Percentiles rank a stretch among this genome's conserved stretches.
These are phyloP conservation scores for Cyphomyrmex costatus DNA, from an alignment of 1,140 invertebrate species.

Conservation along the genomic window DNA sequence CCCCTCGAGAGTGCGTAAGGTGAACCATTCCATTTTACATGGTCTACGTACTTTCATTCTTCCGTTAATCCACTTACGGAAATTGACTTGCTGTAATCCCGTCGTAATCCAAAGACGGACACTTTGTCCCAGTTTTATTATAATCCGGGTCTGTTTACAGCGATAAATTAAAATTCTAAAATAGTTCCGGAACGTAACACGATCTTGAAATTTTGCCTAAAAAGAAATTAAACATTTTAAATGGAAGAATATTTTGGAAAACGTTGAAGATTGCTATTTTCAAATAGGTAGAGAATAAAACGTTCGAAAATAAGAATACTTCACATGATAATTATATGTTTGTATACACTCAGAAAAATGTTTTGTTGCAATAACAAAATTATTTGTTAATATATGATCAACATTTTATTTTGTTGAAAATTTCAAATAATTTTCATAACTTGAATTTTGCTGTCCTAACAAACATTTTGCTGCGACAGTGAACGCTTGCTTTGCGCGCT, in stretches of 20 bases:
- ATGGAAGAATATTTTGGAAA: neutral
- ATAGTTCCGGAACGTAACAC: neutral
- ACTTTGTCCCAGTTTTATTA: slow-evolving; percentile 9
- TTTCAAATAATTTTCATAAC: no score
- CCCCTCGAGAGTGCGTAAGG: slow-evolving; percentile 29
- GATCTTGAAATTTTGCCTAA: neutral
- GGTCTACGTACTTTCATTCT: slow-evolving; percentile 36
- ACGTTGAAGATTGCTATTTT: neutral
- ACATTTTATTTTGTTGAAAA: no score
- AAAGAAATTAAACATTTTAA: neutral
- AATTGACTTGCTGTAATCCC: slow-evolving; percentile 55
- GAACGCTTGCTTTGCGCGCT: no score
- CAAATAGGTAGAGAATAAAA: neutral
- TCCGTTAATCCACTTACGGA: slow-evolving; percentile 47
- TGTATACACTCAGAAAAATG: no score
- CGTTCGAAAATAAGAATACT: neutral
- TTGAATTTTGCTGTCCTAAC: no score
- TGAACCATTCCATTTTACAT: slow-evolving; percentile 20
- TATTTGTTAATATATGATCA: no score
- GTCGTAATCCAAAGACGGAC: slow-evolving; percentile 11
- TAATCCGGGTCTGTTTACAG: slow-evolving; percentile 13
- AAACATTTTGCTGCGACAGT: no score
- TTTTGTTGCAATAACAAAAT: no score
- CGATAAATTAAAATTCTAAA: neutral
- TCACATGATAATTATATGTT: neutral